Percentiles rank a stretch among this genome's conserved stretches.
These are phyloP conservation scores for Colostygia pectinataria DNA, from an alignment of 2,888 invertebrate species.

Conservation along the genomic window DNA sequence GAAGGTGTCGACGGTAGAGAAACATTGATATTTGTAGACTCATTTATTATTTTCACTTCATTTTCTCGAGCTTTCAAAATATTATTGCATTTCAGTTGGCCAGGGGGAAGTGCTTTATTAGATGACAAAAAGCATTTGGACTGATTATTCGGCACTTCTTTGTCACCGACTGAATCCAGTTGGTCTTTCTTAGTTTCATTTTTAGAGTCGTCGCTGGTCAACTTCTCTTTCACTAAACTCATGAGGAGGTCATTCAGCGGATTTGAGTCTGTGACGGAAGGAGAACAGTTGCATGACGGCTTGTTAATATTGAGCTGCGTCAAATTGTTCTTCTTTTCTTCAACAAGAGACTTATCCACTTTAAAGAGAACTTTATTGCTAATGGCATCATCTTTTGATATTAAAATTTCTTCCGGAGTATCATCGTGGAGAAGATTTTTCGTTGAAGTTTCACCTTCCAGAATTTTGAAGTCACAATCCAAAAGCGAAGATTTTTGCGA, in stretches of 20 bases:
- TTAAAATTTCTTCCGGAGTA: conserved; percentile 59
- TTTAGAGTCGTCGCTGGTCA: conserved; percentile 85
- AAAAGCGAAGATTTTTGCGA: conserved; percentile 79
- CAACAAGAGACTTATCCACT: conserved; percentile 61
- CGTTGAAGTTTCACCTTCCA: conserved; percentile 63
- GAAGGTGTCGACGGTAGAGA: conserved; percentile 75
- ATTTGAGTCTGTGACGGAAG: conserved; percentile 67
- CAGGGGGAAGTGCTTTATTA: conserved; percentile 91
- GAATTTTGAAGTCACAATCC: conserved; percentile 46
- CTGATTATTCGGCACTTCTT: conserved; percentile 88
- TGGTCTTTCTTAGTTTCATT: conserved; percentile 84
- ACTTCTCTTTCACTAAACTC: conserved; percentile 77
- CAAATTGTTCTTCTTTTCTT: conserved; percentile 73
- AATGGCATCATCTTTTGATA: conserved; percentile 77
- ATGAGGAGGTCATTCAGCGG: conserved; percentile 77
- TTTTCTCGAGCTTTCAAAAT: conserved; percentile 92
- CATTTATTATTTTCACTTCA: conserved; percentile 75
- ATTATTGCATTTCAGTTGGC: conserved; percentile 95
- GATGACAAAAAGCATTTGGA: conserved; percentile 85
- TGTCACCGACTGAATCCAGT: conserved; percentile 68
- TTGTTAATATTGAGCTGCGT: conserved; percentile 71
- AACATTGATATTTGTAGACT: conserved; percentile 70
- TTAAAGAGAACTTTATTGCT: conserved; percentile 76
- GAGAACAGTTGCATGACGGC: conserved; percentile 74
- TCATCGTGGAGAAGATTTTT: conserved; percentile 72